A percentile compares a stretch with the other conserved stretches of the same genome.
These are phyloP conservation scores for Venturia canescens DNA, from an alignment of 1,140 invertebrate species.

Conservation along the genomic window DNA sequence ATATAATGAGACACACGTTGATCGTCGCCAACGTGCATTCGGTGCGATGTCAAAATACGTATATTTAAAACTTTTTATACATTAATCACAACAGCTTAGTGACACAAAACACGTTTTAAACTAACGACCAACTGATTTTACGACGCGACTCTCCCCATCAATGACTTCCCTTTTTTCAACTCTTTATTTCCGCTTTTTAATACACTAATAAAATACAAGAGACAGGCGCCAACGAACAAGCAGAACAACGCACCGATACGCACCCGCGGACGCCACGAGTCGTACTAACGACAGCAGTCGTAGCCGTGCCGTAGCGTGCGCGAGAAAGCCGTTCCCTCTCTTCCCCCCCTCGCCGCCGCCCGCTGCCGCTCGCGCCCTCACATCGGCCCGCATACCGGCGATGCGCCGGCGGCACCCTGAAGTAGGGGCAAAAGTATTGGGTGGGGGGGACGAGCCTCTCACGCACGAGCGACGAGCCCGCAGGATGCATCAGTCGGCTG, in stretches of 20 bases:
- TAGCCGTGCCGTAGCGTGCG: neutral
- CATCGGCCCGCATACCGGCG: neutral
- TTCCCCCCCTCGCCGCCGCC: neutral
- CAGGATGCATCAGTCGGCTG: slow-evolving; percentile 33
- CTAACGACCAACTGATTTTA: too few species aligned
- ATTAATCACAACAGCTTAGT: too few species aligned
- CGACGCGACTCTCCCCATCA: too few species aligned
- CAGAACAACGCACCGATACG: neutral
- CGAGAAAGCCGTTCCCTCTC: neutral
- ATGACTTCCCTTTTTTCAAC: neutral
- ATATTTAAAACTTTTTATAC: too few species aligned
- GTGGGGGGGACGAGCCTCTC: neutral
- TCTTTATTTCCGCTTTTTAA: neutral
- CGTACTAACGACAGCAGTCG: slow-evolving; percentile 17
- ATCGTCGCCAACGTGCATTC: too few species aligned
- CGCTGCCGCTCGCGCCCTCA: neutral
- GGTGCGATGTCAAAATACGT: too few species aligned
- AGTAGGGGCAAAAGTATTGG: too few species aligned
- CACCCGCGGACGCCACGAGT: slow-evolving; percentile 33
- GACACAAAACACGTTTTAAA: too few species aligned
- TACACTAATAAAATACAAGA: neutral
- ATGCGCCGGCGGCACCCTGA: neutral
- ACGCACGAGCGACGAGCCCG: neutral
- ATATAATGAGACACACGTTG: too few species aligned
- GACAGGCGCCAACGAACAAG: neutral